Percentiles rank a stretch among this genome's conserved stretches.
Conservation (phyloP, 2,888 invertebrate species). For the Chloromyia formosa region DNA sequence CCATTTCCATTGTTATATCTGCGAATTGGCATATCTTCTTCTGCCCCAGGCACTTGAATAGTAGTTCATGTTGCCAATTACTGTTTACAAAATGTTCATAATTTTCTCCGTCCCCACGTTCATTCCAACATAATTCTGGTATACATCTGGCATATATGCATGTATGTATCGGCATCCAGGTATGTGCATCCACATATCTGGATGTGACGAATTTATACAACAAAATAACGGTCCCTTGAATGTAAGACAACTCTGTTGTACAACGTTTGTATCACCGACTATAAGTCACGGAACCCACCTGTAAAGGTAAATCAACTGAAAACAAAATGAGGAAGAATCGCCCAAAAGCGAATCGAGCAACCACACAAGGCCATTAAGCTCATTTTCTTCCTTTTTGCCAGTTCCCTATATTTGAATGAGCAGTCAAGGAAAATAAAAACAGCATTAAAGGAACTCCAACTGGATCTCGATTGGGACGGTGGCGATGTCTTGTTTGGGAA, state of each 20-base stretch:
- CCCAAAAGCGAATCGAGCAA: conserved; percentile 3
- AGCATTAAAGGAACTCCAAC: too few relatives aligned
- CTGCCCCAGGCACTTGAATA: too few relatives aligned
- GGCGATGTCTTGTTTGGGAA: conserved; percentile 17
- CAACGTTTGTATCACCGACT: not conserved
- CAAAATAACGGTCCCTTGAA: conserved; percentile 3
- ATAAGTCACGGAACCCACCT: conserved; percentile 36
- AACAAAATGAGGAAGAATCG: conserved; percentile 9
- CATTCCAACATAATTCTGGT: not conserved
- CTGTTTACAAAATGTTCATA: conserved; percentile 11
- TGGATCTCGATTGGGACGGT: too few relatives aligned
- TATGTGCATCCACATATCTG: too few relatives aligned
- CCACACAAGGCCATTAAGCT: conserved; percentile 34
- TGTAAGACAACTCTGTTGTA: not conserved
- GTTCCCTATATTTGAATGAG: not conserved
- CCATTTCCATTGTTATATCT: too few relatives aligned
- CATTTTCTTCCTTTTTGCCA: conserved; percentile 15
- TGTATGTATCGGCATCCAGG: conserved; percentile 12
- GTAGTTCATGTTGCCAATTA: conserved; percentile 10
- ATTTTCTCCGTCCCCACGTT: not conserved
- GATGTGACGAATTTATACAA: not conserved
- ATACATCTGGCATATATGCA: not conserved
- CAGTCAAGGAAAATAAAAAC: not conserved
- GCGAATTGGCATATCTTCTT: too few relatives aligned
- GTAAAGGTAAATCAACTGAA: conserved; percentile 33